These are phyloP conservation scores for Neoniphon sammara DNA, from an alignment of 2,797 vertebrate species.

Conservation along the genomic window DNA sequence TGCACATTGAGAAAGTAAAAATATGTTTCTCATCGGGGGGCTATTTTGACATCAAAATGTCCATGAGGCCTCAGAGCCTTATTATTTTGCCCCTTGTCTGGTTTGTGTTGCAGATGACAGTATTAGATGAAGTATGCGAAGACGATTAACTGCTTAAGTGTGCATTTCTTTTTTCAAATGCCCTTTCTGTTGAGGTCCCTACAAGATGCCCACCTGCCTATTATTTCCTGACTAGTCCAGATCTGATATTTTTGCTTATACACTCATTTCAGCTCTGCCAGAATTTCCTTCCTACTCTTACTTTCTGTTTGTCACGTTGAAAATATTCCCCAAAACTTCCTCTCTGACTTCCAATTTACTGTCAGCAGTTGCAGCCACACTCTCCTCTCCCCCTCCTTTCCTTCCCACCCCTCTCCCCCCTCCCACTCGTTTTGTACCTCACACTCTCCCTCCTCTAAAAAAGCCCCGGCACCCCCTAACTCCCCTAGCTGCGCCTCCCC, in stretches of 20 bases:
- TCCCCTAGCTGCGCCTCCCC: slow-evolving; percentile 69
- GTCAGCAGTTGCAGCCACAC: slow-evolving; percentile 62
- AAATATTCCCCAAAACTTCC: slow-evolving; percentile 65
- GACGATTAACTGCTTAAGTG: not conserved
- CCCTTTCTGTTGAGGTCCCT: slow-evolving; percentile 15
- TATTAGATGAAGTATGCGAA: not conserved
- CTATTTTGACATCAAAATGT: slow-evolving; percentile 18
- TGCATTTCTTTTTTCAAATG: slow-evolving; percentile 15
- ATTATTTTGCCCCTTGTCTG: not conserved
- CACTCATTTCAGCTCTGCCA: slow-evolving; percentile 37
- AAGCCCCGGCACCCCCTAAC: slow-evolving; percentile 35
- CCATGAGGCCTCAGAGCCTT: not conserved
- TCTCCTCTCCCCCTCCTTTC: slow-evolving; percentile 45
- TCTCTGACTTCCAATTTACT: slow-evolving; percentile 66
- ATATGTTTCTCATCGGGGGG: slow-evolving; percentile 11
- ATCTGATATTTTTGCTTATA: slow-evolving; percentile 51
- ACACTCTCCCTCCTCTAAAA: slow-evolving; percentile 63
- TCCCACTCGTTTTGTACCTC: slow-evolving; percentile 64
- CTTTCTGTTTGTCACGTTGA: slow-evolving; percentile 61
- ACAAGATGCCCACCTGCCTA: slow-evolving; percentile 32
- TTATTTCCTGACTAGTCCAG: slow-evolving; percentile 35
- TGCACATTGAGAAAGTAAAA: slow-evolving; percentile 11
- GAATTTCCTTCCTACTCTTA: slow-evolving; percentile 49
- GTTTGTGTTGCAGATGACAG: slow-evolving; percentile 1
- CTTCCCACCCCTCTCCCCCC: slow-evolving; percentile 36